A percentile compares a stretch with the other conserved stretches of the same genome.
These are phyloP conservation scores for Danio aesculapii DNA, from an alignment of 2,797 vertebrate genomes.

Conservation along the genomic window DNA sequence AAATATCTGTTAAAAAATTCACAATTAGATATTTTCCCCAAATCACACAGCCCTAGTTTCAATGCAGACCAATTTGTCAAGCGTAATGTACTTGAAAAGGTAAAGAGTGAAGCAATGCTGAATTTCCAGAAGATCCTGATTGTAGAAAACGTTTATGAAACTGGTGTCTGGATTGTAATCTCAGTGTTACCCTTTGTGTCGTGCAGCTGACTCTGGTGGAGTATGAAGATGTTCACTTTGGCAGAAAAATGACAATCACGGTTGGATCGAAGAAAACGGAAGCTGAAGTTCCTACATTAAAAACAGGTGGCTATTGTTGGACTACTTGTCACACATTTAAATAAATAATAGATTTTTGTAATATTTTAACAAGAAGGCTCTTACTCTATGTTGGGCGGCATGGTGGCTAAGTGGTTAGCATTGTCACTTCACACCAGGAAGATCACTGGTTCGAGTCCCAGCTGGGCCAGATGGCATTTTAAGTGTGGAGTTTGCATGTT, in stretches of 20 bases:
- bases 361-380: too few relatives aligned
- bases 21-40: too few relatives aligned
- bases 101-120: background rate
- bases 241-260: conserved; percentile 33
- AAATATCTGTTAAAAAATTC: too few relatives aligned
- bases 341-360: too few relatives aligned
- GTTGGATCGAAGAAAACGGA: background rate
- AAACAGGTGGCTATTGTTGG: conserved; percentile 5
- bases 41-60: too few relatives aligned
- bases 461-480: too few relatives aligned
- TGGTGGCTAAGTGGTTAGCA: too few relatives aligned
- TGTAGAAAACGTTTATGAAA: background rate
- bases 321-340: too few relatives aligned
- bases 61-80: background rate
- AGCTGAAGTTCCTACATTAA: conserved; percentile 29
- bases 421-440: too few relatives aligned
- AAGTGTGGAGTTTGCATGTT: too few relatives aligned
- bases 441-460: too few relatives aligned
- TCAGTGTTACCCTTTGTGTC: conserved; percentile 9
- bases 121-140: background rate
- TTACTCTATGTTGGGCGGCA: too few relatives aligned
- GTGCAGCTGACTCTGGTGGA: conserved; percentile 49
- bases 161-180: background rate
- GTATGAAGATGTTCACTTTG: conserved; percentile 42
- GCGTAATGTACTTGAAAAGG: background rate